A percentile compares a stretch with the other conserved stretches of the same genome.
phyloP scores from a whole-genome alignment of 2,888 invertebrate species.

The Gisinianus flammeolus region DNA sequence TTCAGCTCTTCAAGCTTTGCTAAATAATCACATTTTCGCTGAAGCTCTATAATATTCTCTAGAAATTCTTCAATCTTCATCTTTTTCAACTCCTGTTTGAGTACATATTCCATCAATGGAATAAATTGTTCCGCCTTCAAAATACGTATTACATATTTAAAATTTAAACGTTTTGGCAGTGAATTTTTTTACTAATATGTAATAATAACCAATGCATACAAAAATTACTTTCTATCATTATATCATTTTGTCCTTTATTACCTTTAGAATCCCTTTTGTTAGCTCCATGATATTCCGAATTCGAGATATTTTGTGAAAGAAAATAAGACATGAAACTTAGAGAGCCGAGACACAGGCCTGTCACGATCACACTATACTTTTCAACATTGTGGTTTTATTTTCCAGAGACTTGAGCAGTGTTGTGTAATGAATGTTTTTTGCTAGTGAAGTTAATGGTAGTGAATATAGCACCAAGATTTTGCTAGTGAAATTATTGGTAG shows the following conservation, averaged over 20 bases:
- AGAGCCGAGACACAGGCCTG: not conserved
- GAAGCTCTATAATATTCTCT: not conserved
- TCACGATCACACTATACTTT: not conserved
- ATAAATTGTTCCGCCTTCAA: constrained; percentile 2
- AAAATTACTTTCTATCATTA: not conserved
- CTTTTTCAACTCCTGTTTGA: constrained; percentile 2
- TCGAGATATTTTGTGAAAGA: not conserved
- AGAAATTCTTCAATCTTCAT: constrained; percentile 3
- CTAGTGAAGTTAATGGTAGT: too few relatives aligned
- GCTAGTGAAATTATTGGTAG: too few relatives aligned
- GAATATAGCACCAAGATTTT: too few relatives aligned
- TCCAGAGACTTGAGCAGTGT: not conserved
- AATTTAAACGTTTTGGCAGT: not conserved
- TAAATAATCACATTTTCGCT: not conserved
- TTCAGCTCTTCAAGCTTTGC: not conserved
- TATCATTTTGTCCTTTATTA: not conserved
- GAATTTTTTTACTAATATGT: too few relatives aligned
- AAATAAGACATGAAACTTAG: not conserved
- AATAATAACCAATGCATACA: not conserved
- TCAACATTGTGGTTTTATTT: not conserved
- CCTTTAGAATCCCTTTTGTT: not conserved
- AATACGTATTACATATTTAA: not conserved
- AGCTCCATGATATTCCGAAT: not conserved
- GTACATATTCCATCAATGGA: not conserved
- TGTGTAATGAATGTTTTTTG: too few relatives aligned